phyloP scores from a whole-genome alignment of 2,888 invertebrate genomes.

The Atethmia centrago region DNA sequence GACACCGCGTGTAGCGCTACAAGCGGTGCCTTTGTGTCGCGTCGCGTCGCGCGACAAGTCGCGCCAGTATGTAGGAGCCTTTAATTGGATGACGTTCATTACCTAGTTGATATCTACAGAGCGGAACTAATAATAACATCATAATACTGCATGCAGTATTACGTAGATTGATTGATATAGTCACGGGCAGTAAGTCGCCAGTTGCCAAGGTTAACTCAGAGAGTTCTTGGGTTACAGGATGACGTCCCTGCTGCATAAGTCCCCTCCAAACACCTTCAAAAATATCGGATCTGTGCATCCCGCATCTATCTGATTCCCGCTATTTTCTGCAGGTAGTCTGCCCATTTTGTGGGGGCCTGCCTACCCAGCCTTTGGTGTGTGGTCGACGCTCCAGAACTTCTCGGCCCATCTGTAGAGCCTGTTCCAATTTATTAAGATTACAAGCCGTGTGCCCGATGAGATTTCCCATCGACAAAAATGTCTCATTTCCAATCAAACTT shows the following conservation, averaged over 20 bases:
- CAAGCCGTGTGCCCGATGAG: background rate
- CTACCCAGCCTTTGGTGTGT: background rate
- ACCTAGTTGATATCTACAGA: slow-evolving; percentile 21
- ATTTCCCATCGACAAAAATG: background rate
- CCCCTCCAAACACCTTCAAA: no score
- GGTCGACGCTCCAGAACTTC: background rate
- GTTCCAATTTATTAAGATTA: background rate
- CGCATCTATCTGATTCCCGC: background rate
- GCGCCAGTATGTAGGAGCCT: no score
- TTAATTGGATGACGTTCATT: background rate
- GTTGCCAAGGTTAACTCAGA: background rate
- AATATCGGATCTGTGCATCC: background rate
- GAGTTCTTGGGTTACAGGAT: background rate
- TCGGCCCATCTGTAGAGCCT: background rate
- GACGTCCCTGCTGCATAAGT: background rate
- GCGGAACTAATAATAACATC: slow-evolving; percentile 33
- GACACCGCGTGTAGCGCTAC: no score
- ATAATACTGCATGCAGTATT: slow-evolving; percentile 10
- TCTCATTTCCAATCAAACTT: no score
- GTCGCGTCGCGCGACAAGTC: no score
- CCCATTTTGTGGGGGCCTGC: background rate
- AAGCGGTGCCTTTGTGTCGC: no score
- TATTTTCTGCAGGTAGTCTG: background rate
- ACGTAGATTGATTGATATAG: slow-evolving; percentile 9
- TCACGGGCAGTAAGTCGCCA: background rate